phyloP scores from a whole-genome alignment of 1,140 invertebrate species.

The Pomacea maculata region DNA sequence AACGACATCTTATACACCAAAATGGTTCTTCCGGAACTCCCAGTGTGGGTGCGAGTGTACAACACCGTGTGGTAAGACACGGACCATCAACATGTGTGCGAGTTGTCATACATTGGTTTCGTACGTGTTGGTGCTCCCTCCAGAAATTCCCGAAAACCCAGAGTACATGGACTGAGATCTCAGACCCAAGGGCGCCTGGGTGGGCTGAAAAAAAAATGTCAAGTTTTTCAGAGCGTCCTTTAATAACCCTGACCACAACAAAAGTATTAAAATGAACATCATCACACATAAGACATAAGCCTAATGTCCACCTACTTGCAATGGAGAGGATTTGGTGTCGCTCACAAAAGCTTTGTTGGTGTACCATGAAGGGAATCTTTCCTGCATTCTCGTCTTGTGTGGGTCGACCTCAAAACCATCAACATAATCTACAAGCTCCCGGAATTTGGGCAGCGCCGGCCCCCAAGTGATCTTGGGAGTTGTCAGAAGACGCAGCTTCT shows the following conservation, averaged over 20 bases:
- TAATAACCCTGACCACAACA: no score
- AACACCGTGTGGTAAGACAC: no score
- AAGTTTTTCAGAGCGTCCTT: no score
- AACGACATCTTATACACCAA: no score
- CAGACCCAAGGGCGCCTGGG: neutral
- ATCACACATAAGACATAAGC: no score
- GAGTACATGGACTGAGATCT: slow-evolving; percentile 11
- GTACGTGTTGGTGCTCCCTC: neutral
- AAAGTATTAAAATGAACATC: no score
- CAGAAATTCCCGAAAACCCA: slow-evolving; percentile 8
- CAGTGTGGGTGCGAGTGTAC: no score
- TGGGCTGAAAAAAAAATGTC: neutral
- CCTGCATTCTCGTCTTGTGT: neutral
- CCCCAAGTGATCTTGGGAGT: slow-evolving; percentile 49
- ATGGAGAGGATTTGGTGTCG: neutral
- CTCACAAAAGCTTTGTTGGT: slow-evolving; percentile 10
- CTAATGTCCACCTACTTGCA: no score
- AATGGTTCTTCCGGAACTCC: no score
- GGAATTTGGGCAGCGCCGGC: slow-evolving; percentile 46
- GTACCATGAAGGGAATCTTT: neutral
- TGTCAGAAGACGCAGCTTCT: slow-evolving; percentile 44
- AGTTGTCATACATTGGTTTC: slow-evolving; percentile 12
- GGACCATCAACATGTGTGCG: no score
- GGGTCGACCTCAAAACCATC: slow-evolving; percentile 50
- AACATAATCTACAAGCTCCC: slow-evolving; percentile 51